Conservation (phyloP, 2,113 vertebrate species). For the Phrynocephalus versicolor region DNA sequence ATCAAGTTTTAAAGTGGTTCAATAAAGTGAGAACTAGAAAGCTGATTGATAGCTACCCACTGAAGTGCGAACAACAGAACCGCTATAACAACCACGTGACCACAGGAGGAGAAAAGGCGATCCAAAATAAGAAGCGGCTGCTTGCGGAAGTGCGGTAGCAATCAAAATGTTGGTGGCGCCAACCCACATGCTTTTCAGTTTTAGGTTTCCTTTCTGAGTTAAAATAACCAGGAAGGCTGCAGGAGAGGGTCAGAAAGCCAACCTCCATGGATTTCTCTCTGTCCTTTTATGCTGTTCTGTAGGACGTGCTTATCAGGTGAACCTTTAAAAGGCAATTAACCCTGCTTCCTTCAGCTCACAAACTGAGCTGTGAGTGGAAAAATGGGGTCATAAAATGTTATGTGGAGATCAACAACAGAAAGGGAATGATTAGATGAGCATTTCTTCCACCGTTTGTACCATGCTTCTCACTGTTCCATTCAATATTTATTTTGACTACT, state of each 20-base stretch:
- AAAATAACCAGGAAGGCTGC: conserved; percentile 52
- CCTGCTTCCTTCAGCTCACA: background rate
- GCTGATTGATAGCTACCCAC: too few relatives aligned
- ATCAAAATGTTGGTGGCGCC: conserved; percentile 3
- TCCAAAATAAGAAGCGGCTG: too few relatives aligned
- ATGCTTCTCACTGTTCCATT: too few relatives aligned
- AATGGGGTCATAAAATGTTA: conserved; percentile 29
- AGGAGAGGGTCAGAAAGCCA: conserved; percentile 29
- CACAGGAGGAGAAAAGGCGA: too few relatives aligned
- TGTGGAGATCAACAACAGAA: background rate
- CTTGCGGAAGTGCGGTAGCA: too few relatives aligned
- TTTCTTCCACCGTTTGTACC: too few relatives aligned
- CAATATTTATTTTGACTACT: too few relatives aligned
- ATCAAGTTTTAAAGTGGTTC: too few relatives aligned
- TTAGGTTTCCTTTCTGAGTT: background rate
- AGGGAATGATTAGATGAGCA: too few relatives aligned
- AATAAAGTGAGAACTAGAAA: too few relatives aligned
- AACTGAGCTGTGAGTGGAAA: background rate
- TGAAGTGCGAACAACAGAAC: too few relatives aligned
- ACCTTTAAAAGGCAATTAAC: conserved; percentile 1
- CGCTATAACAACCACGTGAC: too few relatives aligned
- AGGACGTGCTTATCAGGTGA: conserved; percentile 30
- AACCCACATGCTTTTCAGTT: conserved; percentile 10
- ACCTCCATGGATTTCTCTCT: background rate
- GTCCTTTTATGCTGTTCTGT: conserved; percentile 19